Evolutionary conservation across 2,888 invertebrate species (phyloP).

Genomic region (Pyrocoelia pectoralis): DNA sequence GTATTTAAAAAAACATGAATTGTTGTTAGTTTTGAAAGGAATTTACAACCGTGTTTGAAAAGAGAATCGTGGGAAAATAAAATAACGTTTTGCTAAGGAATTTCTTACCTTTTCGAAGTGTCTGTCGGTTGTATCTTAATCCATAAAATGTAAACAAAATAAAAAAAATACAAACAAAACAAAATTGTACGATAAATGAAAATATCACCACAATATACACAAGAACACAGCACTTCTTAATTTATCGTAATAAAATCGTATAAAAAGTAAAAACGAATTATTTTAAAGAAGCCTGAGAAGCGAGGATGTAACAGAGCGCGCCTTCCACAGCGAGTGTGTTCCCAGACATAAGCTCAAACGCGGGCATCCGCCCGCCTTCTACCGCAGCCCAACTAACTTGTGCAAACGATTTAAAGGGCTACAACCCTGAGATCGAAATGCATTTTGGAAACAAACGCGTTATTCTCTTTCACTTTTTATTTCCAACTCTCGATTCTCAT

Average conservation of each 20-base stretch:
- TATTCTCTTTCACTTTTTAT: constrained; percentile 9
- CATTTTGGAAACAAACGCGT: constrained; percentile 30
- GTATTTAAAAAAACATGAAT: background rate
- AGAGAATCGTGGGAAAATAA: constrained; percentile 9
- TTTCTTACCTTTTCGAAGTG: constrained; percentile 9
- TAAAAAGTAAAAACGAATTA: constrained; percentile 29
- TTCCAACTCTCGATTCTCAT: too few relatives aligned
- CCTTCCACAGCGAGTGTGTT: constrained; percentile 37
- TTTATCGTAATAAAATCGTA: constrained; percentile 9
- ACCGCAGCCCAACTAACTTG: constrained; percentile 39
- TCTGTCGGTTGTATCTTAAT: background rate
- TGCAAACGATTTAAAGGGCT: constrained; percentile 40
- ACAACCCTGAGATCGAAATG: constrained; percentile 32
- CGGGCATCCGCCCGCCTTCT: constrained; percentile 40
- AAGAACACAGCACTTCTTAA: constrained; percentile 14
- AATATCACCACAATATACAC: constrained; percentile 12
- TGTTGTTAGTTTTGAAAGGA: background rate
- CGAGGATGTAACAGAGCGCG: constrained; percentile 31
- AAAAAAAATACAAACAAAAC: constrained; percentile 4
- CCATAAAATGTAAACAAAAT: constrained; percentile 9
- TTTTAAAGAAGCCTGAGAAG: constrained; percentile 28
- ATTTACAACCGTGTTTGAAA: constrained; percentile 5
- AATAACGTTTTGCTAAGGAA: constrained; percentile 4
- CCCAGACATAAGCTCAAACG: constrained; percentile 38
- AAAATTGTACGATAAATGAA: background rate